Conservation (phyloP, 2,113 vertebrate species). For the Machaerirhynchus nigripectus region DNA sequence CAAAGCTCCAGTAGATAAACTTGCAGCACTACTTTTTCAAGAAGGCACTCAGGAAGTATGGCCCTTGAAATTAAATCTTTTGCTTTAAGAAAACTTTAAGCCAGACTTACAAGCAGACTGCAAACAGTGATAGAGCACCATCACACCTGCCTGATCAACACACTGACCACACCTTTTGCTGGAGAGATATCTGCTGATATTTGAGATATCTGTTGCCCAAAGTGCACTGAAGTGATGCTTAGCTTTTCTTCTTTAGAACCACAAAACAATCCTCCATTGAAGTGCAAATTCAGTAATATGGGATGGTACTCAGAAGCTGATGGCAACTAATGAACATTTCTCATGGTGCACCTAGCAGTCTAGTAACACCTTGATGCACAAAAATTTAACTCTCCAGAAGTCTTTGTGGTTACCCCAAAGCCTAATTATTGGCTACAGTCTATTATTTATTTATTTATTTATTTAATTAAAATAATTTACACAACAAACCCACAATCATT, state of each 20-base stretch:
- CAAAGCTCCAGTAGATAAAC: neutral
- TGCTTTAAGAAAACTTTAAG: neutral
- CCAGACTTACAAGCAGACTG: neutral
- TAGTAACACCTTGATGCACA: neutral
- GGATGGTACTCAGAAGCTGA: neutral
- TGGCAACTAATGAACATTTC: neutral
- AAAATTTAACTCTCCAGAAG: neutral
- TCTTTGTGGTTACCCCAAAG: neutral
- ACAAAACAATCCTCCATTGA: neutral
- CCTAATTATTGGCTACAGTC: neutral
- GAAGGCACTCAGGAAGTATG: neutral
- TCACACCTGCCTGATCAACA: neutral
- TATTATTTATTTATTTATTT: neutral
- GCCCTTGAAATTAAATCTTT: neutral
- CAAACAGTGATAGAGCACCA: neutral
- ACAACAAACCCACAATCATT: neutral
- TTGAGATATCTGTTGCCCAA: neutral
- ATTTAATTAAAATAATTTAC: neutral
- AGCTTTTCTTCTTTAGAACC: neutral
- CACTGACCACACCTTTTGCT: rapidly evolving
- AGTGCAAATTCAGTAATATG: neutral
- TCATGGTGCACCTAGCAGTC: neutral
- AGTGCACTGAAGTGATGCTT: neutral
- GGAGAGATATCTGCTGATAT: neutral
- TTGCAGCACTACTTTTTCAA: neutral